Evolutionary conservation across 1,140 invertebrate species (phyloP).

Genomic region (Druon quercuslanigerum): DNA sequence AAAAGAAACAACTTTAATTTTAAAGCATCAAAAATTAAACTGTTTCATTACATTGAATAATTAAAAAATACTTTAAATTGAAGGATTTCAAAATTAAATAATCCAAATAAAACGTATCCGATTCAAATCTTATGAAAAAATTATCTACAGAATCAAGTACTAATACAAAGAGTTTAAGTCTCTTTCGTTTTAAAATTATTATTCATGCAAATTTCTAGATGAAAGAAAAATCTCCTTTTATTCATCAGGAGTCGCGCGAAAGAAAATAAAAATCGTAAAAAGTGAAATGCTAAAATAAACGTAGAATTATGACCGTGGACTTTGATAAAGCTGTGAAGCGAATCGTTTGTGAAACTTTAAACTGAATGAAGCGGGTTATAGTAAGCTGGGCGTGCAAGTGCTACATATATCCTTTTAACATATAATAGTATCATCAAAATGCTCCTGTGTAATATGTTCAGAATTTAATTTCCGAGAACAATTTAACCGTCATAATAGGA

Average conservation of each 20-base stretch:
- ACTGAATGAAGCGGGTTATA: neutral
- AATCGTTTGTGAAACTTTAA: neutral
- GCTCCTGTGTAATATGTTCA: neutral
- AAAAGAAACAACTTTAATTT: too few species aligned
- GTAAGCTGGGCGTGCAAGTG: neutral
- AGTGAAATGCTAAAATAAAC: neutral
- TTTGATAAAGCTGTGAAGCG: slow-evolving; percentile 6
- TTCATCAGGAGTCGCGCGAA: neutral
- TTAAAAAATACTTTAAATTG: too few species aligned
- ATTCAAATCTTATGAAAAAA: too few species aligned
- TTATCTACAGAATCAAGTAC: too few species aligned
- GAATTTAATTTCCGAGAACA: neutral
- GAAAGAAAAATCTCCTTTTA: slow-evolving; percentile 11
- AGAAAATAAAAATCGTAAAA: slow-evolving; percentile 11
- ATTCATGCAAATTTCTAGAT: neutral
- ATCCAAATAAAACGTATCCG: too few species aligned
- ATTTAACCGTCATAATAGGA: neutral
- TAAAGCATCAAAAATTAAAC: too few species aligned
- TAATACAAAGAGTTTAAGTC: too few species aligned
- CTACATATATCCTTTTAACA: neutral
- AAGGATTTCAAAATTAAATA: too few species aligned
- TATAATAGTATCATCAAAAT: neutral
- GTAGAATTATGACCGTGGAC: neutral
- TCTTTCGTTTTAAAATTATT: too few species aligned
- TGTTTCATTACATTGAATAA: too few species aligned